A percentile compares a stretch with the other conserved stretches of the same genome.
These are phyloP conservation scores for Muntiacus muntjak DNA, from an alignment of 2,113 vertebrate genomes.

Conservation along the genomic window DNA sequence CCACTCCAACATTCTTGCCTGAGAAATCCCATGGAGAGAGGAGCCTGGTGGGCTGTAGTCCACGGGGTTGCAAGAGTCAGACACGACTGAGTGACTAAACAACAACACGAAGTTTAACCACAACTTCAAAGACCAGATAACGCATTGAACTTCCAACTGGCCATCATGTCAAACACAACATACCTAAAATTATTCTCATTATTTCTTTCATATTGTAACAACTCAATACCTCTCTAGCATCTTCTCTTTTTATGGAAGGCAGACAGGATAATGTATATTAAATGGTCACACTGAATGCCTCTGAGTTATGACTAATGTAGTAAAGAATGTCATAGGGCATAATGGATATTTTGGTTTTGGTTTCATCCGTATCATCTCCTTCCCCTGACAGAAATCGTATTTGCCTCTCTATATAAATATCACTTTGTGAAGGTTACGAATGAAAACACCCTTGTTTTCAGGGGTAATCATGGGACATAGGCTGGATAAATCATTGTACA, in stretches of 20 bases:
- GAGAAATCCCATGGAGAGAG: neutral
- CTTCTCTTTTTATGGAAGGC: neutral
- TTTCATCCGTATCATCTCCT: neutral
- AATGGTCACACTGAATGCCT: neutral
- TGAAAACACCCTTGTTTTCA: neutral
- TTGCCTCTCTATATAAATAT: neutral
- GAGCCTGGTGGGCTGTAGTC: neutral
- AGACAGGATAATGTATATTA: neutral
- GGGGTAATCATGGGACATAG: neutral
- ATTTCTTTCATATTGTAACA: neutral
- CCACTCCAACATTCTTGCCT: neutral
- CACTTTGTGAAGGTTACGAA: neutral
- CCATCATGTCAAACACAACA: neutral
- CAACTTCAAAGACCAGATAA: neutral
- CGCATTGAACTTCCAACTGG: accelerated
- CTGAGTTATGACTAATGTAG: neutral
- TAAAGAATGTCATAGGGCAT: neutral
- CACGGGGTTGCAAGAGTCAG: neutral
- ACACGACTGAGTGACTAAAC: neutral
- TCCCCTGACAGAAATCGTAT: neutral
- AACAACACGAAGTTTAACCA: neutral
- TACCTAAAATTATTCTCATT: neutral
- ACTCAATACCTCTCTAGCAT: neutral
- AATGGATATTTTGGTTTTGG: neutral
- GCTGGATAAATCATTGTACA: neutral